Base-by-base conservation (phyloP, 1,140 invertebrate species). In the Lanistes nyassanus region DNA sequence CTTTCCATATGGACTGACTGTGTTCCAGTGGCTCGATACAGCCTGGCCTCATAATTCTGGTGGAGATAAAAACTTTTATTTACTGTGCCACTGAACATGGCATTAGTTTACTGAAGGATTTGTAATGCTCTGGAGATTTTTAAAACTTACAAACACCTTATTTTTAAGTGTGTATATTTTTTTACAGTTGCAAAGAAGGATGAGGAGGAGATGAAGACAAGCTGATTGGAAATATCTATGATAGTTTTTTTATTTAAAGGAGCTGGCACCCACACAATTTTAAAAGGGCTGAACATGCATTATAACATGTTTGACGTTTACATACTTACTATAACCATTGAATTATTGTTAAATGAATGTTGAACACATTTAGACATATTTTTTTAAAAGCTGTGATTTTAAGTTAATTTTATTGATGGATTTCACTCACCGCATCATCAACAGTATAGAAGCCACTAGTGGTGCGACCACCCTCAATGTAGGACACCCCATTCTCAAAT, bases 371-470 rank as follows among this genome's bases (percentile, higher is more conserved):
- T 13, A 31, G 39, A 53, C 11, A 47, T 11, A 16, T 19, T 9
- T 11, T 29, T 34, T 58, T 65, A 39, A 36, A 31, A 64, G 29
- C 42, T 6, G 47, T 42, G 16, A 65, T 47, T 47, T 47, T 26
- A 21, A 23, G 21, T 6, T 26, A 9, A 19, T 70, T 47, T 53
- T 16, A 19, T 7, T 9, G 51, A 26, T 47, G n/a, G 51, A 47
- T 26, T 9, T 19, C 13, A 69, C 84, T 80, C 76, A 87, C 85
- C 53, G 78, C 47, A 76, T 87, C 86, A 91, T 99, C 98, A 31
- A 99, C 95, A 0, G 97, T 98, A 87, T 94, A 99, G 91, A 99
- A 99, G 1, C 98, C 98, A 79, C 96, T 98, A 16, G 95, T 93
- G 9, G 98, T 99, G 78, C 97, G 92, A 7, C 97, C 98, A 66